Evolutionary conservation across 2,888 invertebrate species (phyloP).

Genomic region (Ashinkailepas kermadecensis): DNA sequence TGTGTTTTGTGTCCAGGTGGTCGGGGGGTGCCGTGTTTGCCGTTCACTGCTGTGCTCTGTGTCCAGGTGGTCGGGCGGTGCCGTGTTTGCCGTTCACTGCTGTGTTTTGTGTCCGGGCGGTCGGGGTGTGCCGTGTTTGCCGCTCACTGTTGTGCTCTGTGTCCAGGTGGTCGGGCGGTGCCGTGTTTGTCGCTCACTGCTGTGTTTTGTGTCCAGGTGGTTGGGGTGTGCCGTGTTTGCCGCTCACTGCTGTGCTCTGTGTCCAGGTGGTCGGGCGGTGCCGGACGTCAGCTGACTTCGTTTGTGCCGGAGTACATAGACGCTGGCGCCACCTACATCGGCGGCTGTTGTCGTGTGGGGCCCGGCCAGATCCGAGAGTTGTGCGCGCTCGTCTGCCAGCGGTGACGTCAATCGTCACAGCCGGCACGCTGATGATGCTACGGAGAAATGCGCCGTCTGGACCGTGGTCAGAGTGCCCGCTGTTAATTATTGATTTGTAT

Average conservation of each 20-base stretch:
- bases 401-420: neutral
- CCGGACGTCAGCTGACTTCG: neutral
- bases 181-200: too few species aligned
- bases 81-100: too few species aligned
- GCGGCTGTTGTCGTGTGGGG: conserved; percentile 85
- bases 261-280: neutral
- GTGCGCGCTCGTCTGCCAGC: neutral
- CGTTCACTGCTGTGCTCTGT: neutral
- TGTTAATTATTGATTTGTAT: too few species aligned
- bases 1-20: too few species aligned
- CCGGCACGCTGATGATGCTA: neutral
- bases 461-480: too few species aligned
- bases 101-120: too few species aligned
- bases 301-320: conserved; percentile 59
- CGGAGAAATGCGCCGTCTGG: too few species aligned
- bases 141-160: too few species aligned
- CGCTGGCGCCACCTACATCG: conserved; percentile 72
- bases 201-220: neutral
- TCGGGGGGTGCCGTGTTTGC: neutral
- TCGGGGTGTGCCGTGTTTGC: too few species aligned
- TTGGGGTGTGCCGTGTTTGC: too few species aligned
- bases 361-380: conserved; percentile 59
- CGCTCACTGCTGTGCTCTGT: neutral
- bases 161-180: neutral
- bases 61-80: neutral